Conservation (phyloP, 1,140 invertebrate species). For the Eriosoma lanigerum region DNA sequence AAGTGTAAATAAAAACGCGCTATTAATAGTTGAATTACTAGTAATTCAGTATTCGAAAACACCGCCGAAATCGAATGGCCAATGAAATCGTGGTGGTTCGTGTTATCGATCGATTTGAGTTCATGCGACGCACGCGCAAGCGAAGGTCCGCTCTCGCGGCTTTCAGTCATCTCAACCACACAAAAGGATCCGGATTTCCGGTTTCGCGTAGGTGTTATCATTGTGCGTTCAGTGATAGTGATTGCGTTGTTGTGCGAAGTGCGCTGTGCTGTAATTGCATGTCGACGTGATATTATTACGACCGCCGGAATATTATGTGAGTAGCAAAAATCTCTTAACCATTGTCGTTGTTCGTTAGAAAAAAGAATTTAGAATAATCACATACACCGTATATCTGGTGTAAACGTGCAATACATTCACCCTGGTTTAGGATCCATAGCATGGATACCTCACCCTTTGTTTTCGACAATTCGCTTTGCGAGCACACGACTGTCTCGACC, state of each 20-base stretch:
- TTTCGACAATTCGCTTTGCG: background rate
- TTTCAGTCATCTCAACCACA: background rate
- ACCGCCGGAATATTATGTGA: background rate
- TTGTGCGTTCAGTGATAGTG: background rate
- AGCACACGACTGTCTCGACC: background rate
- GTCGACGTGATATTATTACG: background rate
- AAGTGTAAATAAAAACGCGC: no score
- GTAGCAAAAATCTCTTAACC: no score
- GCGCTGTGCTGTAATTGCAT: background rate
- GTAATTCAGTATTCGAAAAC: background rate
- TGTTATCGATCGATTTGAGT: constrained; percentile 16
- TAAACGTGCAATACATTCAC: background rate
- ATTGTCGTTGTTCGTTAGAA: no score
- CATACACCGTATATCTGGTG: background rate
- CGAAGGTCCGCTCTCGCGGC: constrained; percentile 5
- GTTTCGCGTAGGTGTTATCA: background rate
- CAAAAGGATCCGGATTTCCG: background rate
- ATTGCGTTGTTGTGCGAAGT: background rate
- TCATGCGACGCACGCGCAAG: background rate
- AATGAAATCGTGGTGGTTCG: background rate
- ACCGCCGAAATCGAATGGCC: background rate
- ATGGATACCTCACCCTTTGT: background rate
- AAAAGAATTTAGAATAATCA: background rate
- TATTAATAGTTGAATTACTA: no score
- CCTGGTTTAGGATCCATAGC: constrained; percentile 5